Percentiles rank a stretch among this genome's conserved stretches.
These are phyloP conservation scores for Podabrus alpinus DNA, from an alignment of 2,888 invertebrate species.

Conservation along the genomic window DNA sequence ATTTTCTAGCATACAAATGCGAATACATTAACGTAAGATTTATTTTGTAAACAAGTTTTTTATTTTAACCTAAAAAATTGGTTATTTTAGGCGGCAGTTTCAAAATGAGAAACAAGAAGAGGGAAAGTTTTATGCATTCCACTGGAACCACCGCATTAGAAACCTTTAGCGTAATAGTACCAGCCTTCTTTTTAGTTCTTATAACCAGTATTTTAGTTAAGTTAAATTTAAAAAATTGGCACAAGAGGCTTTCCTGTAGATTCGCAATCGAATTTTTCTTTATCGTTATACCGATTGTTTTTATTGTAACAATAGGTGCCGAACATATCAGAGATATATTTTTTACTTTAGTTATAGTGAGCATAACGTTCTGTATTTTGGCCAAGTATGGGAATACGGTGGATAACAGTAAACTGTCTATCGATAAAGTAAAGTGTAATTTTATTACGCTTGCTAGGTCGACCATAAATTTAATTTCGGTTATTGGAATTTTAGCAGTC, in stretches of 20 bases:
- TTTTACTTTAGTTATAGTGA: constrained; percentile 31
- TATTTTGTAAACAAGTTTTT: not conserved
- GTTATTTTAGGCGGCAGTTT: not conserved
- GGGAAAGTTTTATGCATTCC: constrained; percentile 61
- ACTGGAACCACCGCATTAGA: constrained; percentile 61
- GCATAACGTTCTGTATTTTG: constrained; percentile 22
- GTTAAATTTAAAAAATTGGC: constrained; percentile 30
- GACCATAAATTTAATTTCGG: constrained; percentile 73
- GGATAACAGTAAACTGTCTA: not conserved
- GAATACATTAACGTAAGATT: not conserved
- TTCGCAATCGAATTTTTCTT: constrained; percentile 61
- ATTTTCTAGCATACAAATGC: not conserved
- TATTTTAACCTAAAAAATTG: not conserved
- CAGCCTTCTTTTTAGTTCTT: constrained; percentile 47
- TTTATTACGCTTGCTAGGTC: constrained; percentile 73
- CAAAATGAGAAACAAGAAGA: constrained; percentile 36
- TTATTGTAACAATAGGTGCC: constrained; percentile 61
- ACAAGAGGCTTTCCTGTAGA: constrained; percentile 26
- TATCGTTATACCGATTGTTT: constrained; percentile 61
- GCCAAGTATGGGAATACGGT: not conserved
- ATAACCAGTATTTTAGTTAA: constrained; percentile 44
- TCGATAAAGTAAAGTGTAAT: not conserved
- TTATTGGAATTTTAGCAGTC: constrained; percentile 87
- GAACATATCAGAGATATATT: constrained; percentile 47
- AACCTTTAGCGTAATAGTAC: constrained; percentile 52